Evolutionary conservation across 2,888 invertebrate genomes (phyloP), one percentile per base, ranked within the genome.

Genomic region (Ormyrus nitidulus): DNA sequence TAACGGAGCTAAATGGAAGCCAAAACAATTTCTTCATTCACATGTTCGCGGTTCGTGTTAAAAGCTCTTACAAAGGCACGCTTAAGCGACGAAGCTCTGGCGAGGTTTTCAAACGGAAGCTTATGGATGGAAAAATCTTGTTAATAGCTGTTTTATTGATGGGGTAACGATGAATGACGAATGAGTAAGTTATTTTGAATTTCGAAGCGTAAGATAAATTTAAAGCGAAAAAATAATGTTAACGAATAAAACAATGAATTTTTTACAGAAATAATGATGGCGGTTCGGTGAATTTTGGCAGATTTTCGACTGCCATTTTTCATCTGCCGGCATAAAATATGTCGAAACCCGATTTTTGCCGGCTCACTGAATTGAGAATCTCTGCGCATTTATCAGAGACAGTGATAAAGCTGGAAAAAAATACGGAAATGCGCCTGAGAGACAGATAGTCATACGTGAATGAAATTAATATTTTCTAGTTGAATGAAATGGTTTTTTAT

Each of bases 1-100:
- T 70, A 87, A 86, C 19, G 88, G 88, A 75, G 87, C 90, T 90
- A 86, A 80, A 85, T 77, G 84, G 79, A 84, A 82, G 77, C 19
- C 71, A 82, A 80, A 82, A 79, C 48, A 71, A 70, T 71, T 70
- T 73, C 69, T 77, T 79, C 54, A 61, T 70, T 78, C 1, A 62
- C 9, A 61, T 70, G 66, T 78, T 54, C 62, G 66, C 65, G 68
- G 9, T 8, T 70, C 44, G 54, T 7, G 66, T 44, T 76, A 62
- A 72, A 76, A 76, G 76, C 62, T 62, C 56, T 68, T 68, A 46
- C 19, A 70, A 61, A 59, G 19, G n/a, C n/a, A 59, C n/a, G 13
- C 19, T 19, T n/a, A 68, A 66, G 61, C 74, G 49, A 44, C 44
- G 19, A 75, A 66, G 78, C 72, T 78, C 53, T 19, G 61, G 19